A percentile compares a stretch with the other conserved stretches of the same genome.
Conservation (phyloP, 2,113 vertebrate genomes). For the Gulo gulo region DNA sequence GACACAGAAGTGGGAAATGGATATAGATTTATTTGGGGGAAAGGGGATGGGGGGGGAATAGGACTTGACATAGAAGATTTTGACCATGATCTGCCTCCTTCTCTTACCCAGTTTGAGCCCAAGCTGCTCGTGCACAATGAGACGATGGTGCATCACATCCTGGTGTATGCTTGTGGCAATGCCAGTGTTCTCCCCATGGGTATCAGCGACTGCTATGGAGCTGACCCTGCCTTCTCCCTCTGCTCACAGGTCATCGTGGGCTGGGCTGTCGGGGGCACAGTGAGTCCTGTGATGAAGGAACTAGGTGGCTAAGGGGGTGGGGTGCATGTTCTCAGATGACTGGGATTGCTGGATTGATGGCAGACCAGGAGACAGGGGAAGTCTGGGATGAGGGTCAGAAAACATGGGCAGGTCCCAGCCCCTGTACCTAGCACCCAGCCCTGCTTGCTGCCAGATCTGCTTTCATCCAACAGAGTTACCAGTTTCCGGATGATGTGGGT, state of each 20-base stretch:
- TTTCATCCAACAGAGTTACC: conserved; percentile 63
- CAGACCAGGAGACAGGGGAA: too few relatives aligned
- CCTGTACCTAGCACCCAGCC: neutral
- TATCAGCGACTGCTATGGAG: conserved; percentile 80
- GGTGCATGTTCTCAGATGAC: too few relatives aligned
- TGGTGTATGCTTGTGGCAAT: conserved; percentile 85
- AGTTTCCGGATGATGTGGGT: conserved; percentile 80
- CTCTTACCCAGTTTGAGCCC: conserved; percentile 82
- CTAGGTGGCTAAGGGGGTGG: neutral
- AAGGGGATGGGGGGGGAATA: too few relatives aligned
- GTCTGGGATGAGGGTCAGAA: neutral
- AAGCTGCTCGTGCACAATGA: conserved; percentile 69
- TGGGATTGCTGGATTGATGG: neutral
- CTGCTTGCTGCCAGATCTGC: neutral
- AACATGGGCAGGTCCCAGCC: conserved; percentile 19
- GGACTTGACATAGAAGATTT: neutral
- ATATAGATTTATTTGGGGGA: neutral
- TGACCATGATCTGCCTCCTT: accelerated
- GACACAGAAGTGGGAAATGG: neutral
- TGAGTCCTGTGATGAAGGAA: conserved; percentile 72
- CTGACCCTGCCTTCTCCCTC: conserved; percentile 37
- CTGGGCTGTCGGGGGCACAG: conserved; percentile 88
- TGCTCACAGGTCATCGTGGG: conserved; percentile 83
- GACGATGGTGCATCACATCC: conserved; percentile 86
- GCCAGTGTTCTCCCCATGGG: conserved; percentile 59